phyloP scores from a whole-genome alignment of 2,888 invertebrate genomes.

The Globia sparganii region DNA sequence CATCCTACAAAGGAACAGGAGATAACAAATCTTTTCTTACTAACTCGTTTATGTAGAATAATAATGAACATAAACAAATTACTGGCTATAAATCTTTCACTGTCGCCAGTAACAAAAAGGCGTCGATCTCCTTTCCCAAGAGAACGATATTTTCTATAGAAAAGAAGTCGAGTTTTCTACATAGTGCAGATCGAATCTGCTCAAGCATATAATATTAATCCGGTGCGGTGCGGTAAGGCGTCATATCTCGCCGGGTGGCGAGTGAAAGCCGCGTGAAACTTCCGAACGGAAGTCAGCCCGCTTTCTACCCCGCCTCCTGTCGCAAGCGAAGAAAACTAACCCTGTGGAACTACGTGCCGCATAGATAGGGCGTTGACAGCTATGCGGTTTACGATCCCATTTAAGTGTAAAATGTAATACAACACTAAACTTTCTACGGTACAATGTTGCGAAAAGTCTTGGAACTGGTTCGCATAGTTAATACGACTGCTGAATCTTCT shows the following conservation, averaged over 20 bases:
- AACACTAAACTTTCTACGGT: slow-evolving; percentile 60
- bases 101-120: slow-evolving; percentile 45
- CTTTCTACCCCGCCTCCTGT: slow-evolving; percentile 88
- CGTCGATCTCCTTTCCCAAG: slow-evolving; percentile 52
- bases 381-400: slow-evolving; percentile 67
- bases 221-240: slow-evolving; percentile 71
- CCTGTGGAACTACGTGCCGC: slow-evolving; percentile 69
- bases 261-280: slow-evolving; percentile 89
- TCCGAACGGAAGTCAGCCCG: slow-evolving; percentile 86
- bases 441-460: slow-evolving; percentile 53
- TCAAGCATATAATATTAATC: slow-evolving; percentile 76
- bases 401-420: slow-evolving; percentile 64
- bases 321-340: slow-evolving; percentile 81
- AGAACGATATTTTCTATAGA: slow-evolving; percentile 52
- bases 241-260: slow-evolving; percentile 76
- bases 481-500: slow-evolving; percentile 34
- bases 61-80: slow-evolving; percentile 54
- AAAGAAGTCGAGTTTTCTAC: slow-evolving; percentile 65
- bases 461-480: slow-evolving; percentile 30
- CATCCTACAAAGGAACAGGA: slow-evolving; percentile 44
- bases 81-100: slow-evolving; percentile 48
- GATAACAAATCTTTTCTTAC: slow-evolving; percentile 51
- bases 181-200: slow-evolving; percentile 71
- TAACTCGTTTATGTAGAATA: slow-evolving; percentile 36
- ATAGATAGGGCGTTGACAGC: slow-evolving; percentile 66